Conservation (phyloP, 2,113 vertebrate genomes). For the Geococcyx californianus region DNA sequence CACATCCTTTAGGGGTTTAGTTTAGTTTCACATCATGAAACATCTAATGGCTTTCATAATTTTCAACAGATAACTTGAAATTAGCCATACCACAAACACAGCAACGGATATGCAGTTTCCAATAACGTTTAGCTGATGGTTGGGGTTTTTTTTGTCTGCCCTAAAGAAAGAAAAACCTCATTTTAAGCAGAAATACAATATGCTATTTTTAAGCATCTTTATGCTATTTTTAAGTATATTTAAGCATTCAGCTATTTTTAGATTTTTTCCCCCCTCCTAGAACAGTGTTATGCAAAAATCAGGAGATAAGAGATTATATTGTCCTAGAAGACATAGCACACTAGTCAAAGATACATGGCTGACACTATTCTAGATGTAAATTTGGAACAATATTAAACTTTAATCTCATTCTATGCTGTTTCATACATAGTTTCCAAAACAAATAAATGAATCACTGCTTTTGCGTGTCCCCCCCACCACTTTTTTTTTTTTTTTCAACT, state of each 20-base stretch:
- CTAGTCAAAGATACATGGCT: background rate
- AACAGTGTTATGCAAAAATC: background rate
- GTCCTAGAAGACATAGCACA: background rate
- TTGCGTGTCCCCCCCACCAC: background rate
- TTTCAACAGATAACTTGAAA: slow-evolving; percentile 4
- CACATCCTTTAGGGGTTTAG: slow-evolving; percentile 38
- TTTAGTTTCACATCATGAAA: slow-evolving; percentile 42
- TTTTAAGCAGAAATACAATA: background rate
- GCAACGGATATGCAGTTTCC: background rate
- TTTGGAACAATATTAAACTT: background rate
- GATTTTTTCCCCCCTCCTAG: background rate
- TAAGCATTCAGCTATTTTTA: background rate
- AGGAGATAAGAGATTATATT: background rate
- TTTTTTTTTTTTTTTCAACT: slow-evolving; percentile 65
- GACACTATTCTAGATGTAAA: background rate
- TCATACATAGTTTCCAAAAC: background rate
- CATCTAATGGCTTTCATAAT: slow-evolving; percentile 21
- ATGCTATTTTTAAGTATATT: background rate
- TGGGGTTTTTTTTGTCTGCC: background rate
- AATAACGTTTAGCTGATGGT: background rate
- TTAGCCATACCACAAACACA: background rate
- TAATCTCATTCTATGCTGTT: background rate
- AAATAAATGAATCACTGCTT: slow-evolving; percentile 9
- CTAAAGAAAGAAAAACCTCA: background rate
- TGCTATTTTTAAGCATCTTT: background rate